These are phyloP conservation scores for Aplysina aerophoba DNA, from an alignment of 37 sponge, comb jelly and placozoan genomes.

Conservation along the genomic window DNA sequence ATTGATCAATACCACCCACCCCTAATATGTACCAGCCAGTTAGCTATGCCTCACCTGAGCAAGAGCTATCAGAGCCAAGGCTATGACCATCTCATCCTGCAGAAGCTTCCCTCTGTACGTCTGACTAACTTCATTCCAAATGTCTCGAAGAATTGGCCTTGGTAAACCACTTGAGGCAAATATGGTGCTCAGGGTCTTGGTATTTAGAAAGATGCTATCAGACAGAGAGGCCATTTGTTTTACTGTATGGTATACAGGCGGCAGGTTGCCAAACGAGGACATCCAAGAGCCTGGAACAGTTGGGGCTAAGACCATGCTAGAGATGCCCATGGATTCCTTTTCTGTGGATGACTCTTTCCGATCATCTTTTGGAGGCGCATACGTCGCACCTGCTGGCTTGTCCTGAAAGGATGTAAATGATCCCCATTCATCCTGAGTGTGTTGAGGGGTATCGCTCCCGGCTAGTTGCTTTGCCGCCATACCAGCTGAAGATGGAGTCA, in stretches of 20 bases:
- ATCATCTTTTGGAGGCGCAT: no score
- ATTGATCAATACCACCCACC: no score
- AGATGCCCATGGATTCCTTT: no score
- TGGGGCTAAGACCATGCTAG: no score
- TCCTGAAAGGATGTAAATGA: no score
- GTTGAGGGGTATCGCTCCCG: no score
- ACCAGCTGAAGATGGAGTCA: no score
- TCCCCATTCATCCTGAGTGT: no score
- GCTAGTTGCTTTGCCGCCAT: no score
- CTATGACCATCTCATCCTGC: conserved; percentile 8
- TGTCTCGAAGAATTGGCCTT: conserved; percentile 1
- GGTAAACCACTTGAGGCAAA: conserved; percentile 4
- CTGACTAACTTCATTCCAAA: conserved; percentile 29
- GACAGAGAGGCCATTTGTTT: neutral
- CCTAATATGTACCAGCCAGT: no score
- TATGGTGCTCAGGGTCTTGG: neutral
- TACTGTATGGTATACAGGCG: neutral
- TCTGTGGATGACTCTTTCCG: no score
- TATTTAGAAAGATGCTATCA: neutral
- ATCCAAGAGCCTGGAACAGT: conserved; percentile 23
- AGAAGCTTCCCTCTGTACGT: neutral
- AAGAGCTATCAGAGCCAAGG: conserved; percentile 17
- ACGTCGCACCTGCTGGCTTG: no score
- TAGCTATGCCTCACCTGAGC: neutral
- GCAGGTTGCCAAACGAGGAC: neutral